These are phyloP conservation scores for Nibea albiflora DNA, from an alignment of 2,113 vertebrate genomes.

Conservation along the genomic window DNA sequence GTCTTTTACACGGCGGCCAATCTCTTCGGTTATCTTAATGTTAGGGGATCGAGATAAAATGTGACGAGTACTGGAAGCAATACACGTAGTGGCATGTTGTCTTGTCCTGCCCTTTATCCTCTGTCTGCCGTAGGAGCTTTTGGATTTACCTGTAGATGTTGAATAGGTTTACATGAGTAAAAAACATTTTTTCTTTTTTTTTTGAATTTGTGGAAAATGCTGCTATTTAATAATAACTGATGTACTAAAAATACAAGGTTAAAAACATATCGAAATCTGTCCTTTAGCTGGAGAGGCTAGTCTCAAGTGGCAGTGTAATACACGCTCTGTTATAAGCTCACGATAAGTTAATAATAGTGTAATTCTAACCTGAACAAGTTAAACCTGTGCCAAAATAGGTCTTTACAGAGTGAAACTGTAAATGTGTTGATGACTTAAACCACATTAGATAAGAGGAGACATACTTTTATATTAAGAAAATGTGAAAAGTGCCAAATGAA, in stretches of 20 bases:
- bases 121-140: conserved; percentile 82
- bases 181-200: conserved; percentile 19
- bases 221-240: conserved; percentile 87
- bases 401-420: conserved; percentile 78
- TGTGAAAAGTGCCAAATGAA: conserved; percentile 90
- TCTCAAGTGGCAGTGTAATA: conserved; percentile 79
- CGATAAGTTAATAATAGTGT: conserved; percentile 75
- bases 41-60: conserved; percentile 80
- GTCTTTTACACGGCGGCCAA: conserved; percentile 49
- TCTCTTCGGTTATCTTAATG: conserved; percentile 60
- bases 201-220: conserved; percentile 85
- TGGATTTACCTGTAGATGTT: conserved; percentile 81
- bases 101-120: conserved; percentile 80
- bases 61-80: conserved; percentile 88
- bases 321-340: conserved; percentile 75
- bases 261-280: conserved; percentile 84
- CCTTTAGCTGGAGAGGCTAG: conserved; percentile 83
- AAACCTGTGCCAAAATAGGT: conserved; percentile 87
- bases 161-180: conserved; percentile 80
- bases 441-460: conserved; percentile 80
- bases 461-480: conserved; percentile 87
- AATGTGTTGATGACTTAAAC: conserved; percentile 78
- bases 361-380: conserved; percentile 80
- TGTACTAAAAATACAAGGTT: conserved; percentile 79
- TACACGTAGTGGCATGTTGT: conserved; percentile 85